phyloP scores from a whole-genome alignment of 2,888 invertebrate genomes.

The Dorcus parallelipipedus region DNA sequence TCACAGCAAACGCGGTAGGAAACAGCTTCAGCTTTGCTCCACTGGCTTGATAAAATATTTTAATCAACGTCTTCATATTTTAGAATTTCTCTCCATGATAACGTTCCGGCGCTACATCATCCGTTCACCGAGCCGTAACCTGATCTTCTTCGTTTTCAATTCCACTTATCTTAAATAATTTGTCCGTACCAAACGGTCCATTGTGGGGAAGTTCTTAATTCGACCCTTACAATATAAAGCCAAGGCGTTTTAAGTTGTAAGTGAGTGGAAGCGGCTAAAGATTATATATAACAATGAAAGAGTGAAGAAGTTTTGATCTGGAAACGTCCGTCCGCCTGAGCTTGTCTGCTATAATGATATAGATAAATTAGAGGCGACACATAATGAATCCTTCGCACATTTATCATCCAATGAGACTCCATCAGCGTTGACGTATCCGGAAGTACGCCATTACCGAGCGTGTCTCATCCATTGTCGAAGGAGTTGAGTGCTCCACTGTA shows the following conservation, averaged over 20 bases:
- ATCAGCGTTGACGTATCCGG: constrained; percentile 44
- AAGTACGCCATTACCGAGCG: constrained; percentile 46
- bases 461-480: constrained; percentile 42
- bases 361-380: constrained; percentile 34
- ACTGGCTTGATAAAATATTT: constrained; percentile 42
- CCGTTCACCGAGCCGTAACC: background rate
- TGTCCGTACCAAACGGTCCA: too few species aligned
- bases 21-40: constrained; percentile 35
- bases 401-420: constrained; percentile 46
- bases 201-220: too few species aligned
- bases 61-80: constrained; percentile 42
- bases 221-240: too few species aligned
- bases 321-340: constrained; percentile 1
- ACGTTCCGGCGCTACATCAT: background rate
- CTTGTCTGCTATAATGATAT: constrained; percentile 24
- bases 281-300: background rate
- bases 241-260: too few species aligned
- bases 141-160: background rate
- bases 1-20: constrained; percentile 28
- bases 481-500: constrained; percentile 23
- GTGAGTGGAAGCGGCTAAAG: background rate
- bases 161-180: background rate
- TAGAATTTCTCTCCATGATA: constrained; percentile 22
- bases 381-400: constrained; percentile 44
- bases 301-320: background rate